Base-by-base conservation (phyloP, 2,113 vertebrate genomes). In the Uria aalge region DNA sequence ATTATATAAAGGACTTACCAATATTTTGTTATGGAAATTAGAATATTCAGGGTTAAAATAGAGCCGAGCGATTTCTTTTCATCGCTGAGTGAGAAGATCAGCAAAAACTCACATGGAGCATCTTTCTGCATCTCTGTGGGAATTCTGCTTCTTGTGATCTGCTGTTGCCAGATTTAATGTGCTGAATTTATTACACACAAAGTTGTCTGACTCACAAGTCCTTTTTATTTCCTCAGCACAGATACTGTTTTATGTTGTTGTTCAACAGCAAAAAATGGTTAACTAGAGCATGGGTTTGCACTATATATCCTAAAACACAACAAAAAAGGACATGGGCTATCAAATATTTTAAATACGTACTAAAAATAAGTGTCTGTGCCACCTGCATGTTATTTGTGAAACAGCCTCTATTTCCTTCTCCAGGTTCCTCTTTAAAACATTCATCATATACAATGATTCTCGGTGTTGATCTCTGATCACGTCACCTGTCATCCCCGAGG, bases 11-110 rank as follows among this genome's bases (percentile, higher is more conserved):
- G 29, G 32, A 96, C 27, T 67, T 92, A 67, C 63, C 68, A 94
- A 96, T 92, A 96, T 96, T 96, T 96, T 97, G 79, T 96, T 92
- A 96, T 94, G 94, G 68, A 96, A 96, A 97, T 96, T 10, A 95
- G 79, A 88, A 94, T 94, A 93, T 88, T 91, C 88, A 94, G 85
- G 83, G 92, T 95, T 96, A 96, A 96, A 96, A 92, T 43, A 89
- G 88, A 94, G 50, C 68, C 0, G 5, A 92, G 41, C 0, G 0
- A 95, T 91, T 96, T 96, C 85, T 96, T 93, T 96, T 97, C 94
- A 96, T 95, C 90, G 71, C 41, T 1, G 5, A 94, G 59, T 92
- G 90, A 96, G 91, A 94, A 95, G 79, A 95, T 93, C 95, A 95
- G 95, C 96, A 96, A 90, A 96, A 96, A 77, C 52, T 96, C 94